Percentiles rank a stretch among this genome's conserved stretches.
phyloP scores from a whole-genome alignment of 2,113 vertebrate species.

The Sialia sialis region DNA sequence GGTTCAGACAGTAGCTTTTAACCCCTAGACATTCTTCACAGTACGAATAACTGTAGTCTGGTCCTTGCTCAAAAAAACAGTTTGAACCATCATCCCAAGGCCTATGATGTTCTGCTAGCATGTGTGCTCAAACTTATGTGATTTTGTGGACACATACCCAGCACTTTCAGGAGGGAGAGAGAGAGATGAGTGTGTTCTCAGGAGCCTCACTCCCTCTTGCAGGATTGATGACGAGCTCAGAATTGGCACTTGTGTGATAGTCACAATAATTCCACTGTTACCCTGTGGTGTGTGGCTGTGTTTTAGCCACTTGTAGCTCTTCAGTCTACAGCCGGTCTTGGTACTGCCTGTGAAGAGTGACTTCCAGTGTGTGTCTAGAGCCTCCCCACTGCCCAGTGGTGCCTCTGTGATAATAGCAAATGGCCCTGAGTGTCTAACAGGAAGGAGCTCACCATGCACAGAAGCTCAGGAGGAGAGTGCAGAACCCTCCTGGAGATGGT shows the following conservation, averaged over 20 bases:
- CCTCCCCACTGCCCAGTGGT: neutral
- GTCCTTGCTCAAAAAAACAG: neutral
- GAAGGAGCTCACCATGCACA: fast-evolving
- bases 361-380: neutral
- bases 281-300: neutral
- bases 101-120: neutral
- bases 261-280: neutral
- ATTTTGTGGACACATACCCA: neutral
- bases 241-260: neutral
- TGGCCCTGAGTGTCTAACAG: neutral
- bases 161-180: neutral
- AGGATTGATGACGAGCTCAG: neutral
- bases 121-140: fast-evolving
- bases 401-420: neutral
- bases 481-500: neutral
- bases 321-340: neutral
- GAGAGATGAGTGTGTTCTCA: neutral
- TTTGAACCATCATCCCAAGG: neutral
- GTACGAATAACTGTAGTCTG: neutral
- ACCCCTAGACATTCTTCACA: neutral
- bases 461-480: neutral
- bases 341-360: neutral
- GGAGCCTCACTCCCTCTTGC: neutral
- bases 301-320: neutral
- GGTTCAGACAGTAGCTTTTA: neutral